These are phyloP conservation scores for Cephus pulcher DNA, from an alignment of 2,888 invertebrate genomes.

Conservation along the genomic window DNA sequence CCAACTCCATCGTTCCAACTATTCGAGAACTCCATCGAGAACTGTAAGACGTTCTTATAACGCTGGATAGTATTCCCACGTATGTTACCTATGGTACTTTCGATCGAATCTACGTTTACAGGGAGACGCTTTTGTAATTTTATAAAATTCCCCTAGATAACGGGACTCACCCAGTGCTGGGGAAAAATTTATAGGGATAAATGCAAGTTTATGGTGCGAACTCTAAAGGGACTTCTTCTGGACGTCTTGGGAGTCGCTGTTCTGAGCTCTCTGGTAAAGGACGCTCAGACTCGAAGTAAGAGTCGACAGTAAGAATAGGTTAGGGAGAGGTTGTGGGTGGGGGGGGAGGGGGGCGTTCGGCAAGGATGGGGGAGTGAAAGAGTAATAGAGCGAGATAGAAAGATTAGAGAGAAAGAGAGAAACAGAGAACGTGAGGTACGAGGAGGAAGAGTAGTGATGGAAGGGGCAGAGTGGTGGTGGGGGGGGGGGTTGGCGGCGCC, in stretches of 20 bases:
- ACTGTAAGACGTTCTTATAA: not conserved
- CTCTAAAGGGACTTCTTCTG: not conserved
- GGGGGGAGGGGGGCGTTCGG: slow-evolving; percentile 23
- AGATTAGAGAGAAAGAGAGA: slow-evolving; percentile 16
- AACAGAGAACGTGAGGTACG: slow-evolving; percentile 27
- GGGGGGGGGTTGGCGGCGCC: not conserved
- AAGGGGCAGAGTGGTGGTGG: not conserved
- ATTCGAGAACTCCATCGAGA: not conserved
- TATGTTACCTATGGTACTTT: not conserved
- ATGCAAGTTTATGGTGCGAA: not conserved
- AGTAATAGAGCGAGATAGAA: slow-evolving; percentile 13
- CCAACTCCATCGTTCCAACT: no score
- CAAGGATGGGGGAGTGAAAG: slow-evolving; percentile 12
- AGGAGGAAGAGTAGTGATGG: slow-evolving; percentile 11
- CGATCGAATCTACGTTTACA: not conserved
- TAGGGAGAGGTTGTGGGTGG: slow-evolving; percentile 32
- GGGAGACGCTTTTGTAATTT: not conserved
- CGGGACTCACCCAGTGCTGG: not conserved
- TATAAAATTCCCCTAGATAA: not conserved
- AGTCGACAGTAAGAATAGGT: slow-evolving; percentile 57
- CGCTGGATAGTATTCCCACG: not conserved
- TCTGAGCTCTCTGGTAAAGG: not conserved
- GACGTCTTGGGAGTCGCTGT: not conserved
- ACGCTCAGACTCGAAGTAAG: slow-evolving; percentile 31
- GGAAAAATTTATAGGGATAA: not conserved